A percentile compares a stretch with the other conserved stretches of the same genome.
Evolutionary conservation across 2,797 vertebrate species (phyloP).

Genomic region (Selene dorsalis): DNA sequence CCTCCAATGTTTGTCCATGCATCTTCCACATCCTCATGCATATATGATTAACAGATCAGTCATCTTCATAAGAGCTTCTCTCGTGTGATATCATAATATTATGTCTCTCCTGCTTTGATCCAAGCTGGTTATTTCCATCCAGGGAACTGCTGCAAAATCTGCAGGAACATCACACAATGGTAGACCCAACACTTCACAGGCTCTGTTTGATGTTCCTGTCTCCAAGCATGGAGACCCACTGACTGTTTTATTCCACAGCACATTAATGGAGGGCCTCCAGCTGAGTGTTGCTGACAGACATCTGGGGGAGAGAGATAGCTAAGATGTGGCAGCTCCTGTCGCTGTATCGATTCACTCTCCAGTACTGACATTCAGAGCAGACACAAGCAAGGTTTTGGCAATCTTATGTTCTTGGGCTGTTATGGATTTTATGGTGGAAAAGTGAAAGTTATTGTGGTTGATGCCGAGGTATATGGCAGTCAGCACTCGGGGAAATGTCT

Average conservation of each 20-base stretch:
- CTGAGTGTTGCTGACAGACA: constrained; percentile 78
- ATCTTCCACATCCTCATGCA: constrained; percentile 21
- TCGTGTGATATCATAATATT: constrained; percentile 59
- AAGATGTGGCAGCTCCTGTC: constrained; percentile 76
- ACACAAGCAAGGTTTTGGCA: constrained; percentile 61
- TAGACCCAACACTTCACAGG: constrained; percentile 70
- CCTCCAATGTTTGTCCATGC: constrained; percentile 12
- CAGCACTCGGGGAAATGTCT: constrained; percentile 35
- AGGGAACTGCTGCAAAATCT: constrained; percentile 65
- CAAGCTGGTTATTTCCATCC: constrained; percentile 62
- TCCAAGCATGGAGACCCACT: constrained; percentile 65
- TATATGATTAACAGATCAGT: constrained; percentile 62
- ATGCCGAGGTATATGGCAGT: constrained; percentile 47
- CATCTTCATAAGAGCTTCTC: constrained; percentile 37
- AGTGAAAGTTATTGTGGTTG: constrained; percentile 64
- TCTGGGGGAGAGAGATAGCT: constrained; percentile 72
- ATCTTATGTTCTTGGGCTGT: constrained; percentile 64
- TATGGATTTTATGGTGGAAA: constrained; percentile 69
- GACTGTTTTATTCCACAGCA: constrained; percentile 72
- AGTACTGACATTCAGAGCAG: constrained; percentile 72
- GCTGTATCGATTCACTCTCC: constrained; percentile 76
- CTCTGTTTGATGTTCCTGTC: constrained; percentile 71
- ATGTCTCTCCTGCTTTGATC: constrained; percentile 62
- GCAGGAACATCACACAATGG: constrained; percentile 60
- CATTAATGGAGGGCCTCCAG: constrained; percentile 76